A percentile compares a stretch with the other conserved stretches of the same genome.
Evolutionary conservation across 2,888 invertebrate species (phyloP).

Genomic region (Agrilus cyanescens): DNA sequence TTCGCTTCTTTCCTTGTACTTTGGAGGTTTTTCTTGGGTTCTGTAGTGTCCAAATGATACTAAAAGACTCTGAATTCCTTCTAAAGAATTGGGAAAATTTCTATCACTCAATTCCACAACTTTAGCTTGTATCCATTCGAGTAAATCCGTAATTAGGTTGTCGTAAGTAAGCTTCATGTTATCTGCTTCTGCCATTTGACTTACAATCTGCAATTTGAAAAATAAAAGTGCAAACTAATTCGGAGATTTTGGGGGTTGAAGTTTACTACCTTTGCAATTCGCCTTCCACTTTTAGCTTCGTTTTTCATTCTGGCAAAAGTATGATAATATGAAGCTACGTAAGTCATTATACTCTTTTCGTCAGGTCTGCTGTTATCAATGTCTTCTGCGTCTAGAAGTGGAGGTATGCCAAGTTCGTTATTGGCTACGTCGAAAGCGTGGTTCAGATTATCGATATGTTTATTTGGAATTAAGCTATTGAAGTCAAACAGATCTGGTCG

Average conservation of each 20-base stretch:
- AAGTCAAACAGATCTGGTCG: constrained; percentile 91
- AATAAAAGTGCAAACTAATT: constrained; percentile 7
- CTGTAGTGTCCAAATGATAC: constrained; percentile 89
- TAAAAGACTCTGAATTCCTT: constrained; percentile 86
- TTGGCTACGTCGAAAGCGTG: constrained; percentile 95
- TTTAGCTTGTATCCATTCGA: constrained; percentile 89
- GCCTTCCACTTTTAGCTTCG: constrained; percentile 92
- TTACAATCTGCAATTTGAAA: constrained; percentile 63
- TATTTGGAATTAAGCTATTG: constrained; percentile 62
- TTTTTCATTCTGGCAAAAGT: constrained; percentile 99
- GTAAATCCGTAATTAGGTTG: constrained; percentile 65
- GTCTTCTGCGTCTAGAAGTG: constrained; percentile 90
- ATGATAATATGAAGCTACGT: constrained; percentile 98
- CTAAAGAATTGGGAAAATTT: constrained; percentile 86
- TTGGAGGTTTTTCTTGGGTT: constrained; percentile 95
- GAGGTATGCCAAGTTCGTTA: constrained; percentile 83
- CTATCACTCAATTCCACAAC: constrained; percentile 71
- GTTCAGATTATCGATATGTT: constrained; percentile 91
- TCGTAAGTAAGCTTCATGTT: constrained; percentile 85
- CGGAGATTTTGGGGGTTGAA: constrained; percentile 10
- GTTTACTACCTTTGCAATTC: constrained; percentile 93
- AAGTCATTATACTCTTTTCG: constrained; percentile 98
- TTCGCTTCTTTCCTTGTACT: constrained; percentile 93
- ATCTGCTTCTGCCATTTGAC: constrained; percentile 92
- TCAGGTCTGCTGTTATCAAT: constrained; percentile 90